Base-by-base conservation (phyloP, 2,888 invertebrate genomes). In the Lasioglossum villosulum region DNA sequence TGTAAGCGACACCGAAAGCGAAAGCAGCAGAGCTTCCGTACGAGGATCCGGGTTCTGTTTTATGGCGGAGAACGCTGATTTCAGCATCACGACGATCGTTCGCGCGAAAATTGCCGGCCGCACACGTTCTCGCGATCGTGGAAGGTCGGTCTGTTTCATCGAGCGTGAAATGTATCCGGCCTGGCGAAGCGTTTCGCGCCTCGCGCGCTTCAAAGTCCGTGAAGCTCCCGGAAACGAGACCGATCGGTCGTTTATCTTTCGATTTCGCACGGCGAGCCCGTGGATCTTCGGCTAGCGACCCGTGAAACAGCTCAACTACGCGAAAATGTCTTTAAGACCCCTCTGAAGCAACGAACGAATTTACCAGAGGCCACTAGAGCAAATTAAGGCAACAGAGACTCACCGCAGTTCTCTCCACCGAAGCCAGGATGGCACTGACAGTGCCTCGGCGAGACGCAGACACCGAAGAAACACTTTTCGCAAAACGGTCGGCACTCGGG, bases 341-440 rank as follows among this genome's bases (percentile, higher is more conserved):
- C 1, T 12, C 27, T 14, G 4, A 14, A 59, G n/a, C 10, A 12
- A 3, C 23, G 1, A 56, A 56, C 19, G 48, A 19, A 16, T 48
- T n/a, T 10, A n/a, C 12, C n/a, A n/a, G n/a, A 56, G 4, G 10
- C n/a, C n/a, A 3, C 1, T 19, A 6, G 19, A 19, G 6, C 1
- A 30, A 30, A 63, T 30, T 16, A 63, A 30, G 6, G 63, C 6
- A 37, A 10, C 34, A 37, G 19, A 4, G 19, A 92, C 94, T 94
- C 95, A 97, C 97, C 96, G 94, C 97, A 97, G 79, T 95, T 95
- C 23, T 95, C 94, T 70, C 97, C 97, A 23, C 96, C 96, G 93
- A 96, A 97, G 72, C 97, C 97, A 59, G 96, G 94, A 27, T 96
- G 95, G 93, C 98, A 98, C 34, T 96, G 95, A 83, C 97, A 97